Evolutionary conservation across 2,113 vertebrate genomes (phyloP).

Genomic region (Anhinga anhinga): DNA sequence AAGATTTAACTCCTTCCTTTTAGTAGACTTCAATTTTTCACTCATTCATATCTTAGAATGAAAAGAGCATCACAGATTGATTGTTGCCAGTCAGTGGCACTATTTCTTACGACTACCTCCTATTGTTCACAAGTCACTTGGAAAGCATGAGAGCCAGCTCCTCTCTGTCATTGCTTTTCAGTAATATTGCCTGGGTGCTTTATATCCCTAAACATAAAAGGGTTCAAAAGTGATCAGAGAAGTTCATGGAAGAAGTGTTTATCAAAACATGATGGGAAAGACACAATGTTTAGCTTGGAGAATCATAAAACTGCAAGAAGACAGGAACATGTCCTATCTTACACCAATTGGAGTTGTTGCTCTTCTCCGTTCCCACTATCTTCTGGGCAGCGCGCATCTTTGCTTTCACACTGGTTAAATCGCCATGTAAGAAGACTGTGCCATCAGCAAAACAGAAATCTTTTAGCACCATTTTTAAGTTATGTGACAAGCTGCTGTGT

Average conservation of each 20-base stretch:
- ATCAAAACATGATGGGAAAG: neutral
- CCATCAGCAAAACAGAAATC: neutral
- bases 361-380: neutral
- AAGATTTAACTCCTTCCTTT: neutral
- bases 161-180: neutral
- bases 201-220: neutral
- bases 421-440: neutral
- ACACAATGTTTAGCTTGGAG: neutral
- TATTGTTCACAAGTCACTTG: neutral
- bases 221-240: neutral
- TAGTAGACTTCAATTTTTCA: neutral
- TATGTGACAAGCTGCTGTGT: neutral
- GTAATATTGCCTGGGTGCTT: neutral
- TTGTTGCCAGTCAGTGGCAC: neutral
- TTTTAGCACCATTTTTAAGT: neutral
- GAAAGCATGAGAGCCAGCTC: neutral
- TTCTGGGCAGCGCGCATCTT: fast-evolving
- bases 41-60: neutral
- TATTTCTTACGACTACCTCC: neutral
- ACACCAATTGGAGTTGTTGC: neutral
- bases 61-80: neutral
- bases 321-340: neutral
- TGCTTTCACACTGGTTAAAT: neutral
- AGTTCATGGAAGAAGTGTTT: neutral
- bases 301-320: neutral